Conservation (phyloP, 2,888 invertebrate genomes). For the Adela reaumurella region DNA sequence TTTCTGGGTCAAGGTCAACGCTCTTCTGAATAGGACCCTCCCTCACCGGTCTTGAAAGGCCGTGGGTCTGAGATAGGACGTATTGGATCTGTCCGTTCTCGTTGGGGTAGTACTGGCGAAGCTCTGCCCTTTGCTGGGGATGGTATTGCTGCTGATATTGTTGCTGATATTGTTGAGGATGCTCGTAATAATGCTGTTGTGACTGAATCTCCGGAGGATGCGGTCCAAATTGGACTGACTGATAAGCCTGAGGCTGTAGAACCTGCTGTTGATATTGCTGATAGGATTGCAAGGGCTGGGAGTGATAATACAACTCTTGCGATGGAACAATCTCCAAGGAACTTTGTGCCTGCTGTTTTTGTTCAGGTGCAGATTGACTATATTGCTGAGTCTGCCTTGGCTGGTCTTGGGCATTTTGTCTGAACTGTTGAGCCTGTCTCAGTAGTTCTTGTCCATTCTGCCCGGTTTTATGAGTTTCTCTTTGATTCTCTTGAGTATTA, state of each 20-base stretch:
- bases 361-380: constrained; percentile 3
- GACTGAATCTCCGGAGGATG: neutral
- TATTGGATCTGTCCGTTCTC: constrained; percentile 15
- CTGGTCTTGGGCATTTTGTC: constrained; percentile 15
- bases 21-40: constrained; percentile 18
- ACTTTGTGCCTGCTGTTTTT: constrained; percentile 1
- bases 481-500: constrained; percentile 1
- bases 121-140: constrained; percentile 13
- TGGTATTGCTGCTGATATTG: constrained; percentile 9
- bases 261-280: neutral
- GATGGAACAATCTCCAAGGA: constrained; percentile 16
- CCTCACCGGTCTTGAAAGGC: neutral
- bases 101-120: constrained; percentile 9
- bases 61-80: constrained; percentile 15
- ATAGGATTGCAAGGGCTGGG: neutral
- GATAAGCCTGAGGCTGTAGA: neutral
- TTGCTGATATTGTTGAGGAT: neutral
- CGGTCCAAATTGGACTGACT: no score
- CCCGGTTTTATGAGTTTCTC: constrained; percentile 2
- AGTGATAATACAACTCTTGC: constrained; percentile 17
- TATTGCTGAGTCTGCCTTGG: constrained; percentile 7
- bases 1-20: constrained; percentile 46
- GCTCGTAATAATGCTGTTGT: neutral
- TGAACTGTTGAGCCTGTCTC: neutral
- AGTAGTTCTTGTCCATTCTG: constrained; percentile 2